Conservation (phyloP, 1,140 invertebrate species). For the Mesaphorura yosii region DNA sequence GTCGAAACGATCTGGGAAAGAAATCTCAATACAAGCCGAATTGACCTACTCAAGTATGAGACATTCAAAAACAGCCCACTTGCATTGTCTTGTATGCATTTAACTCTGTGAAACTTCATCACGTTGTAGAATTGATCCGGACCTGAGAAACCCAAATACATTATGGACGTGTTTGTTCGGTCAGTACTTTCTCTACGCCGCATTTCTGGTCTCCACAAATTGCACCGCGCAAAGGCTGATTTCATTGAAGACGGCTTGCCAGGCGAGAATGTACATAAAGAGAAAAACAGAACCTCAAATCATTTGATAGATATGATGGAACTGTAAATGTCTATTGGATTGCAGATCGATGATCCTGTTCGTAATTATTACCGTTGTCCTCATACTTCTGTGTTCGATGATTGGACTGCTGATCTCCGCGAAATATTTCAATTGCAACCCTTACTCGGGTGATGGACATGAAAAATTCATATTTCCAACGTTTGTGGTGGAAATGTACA, state of each 20-base stretch:
- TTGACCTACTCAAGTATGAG: slow-evolving; percentile 35
- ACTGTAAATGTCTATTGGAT: too few relatives aligned
- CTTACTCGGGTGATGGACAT: too few relatives aligned
- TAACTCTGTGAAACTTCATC: not conserved
- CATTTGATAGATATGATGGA: too few relatives aligned
- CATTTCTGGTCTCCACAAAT: not conserved
- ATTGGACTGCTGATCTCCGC: too few relatives aligned
- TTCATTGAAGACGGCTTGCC: not conserved
- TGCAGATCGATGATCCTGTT: too few relatives aligned
- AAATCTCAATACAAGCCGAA: not conserved
- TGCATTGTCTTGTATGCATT: not conserved
- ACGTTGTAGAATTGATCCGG: not conserved
- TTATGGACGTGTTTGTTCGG: not conserved
- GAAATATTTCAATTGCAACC: too few relatives aligned
- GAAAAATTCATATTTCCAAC: too few relatives aligned
- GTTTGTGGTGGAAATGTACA: too few relatives aligned
- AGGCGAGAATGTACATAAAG: not conserved
- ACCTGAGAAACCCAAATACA: not conserved
- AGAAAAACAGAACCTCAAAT: too few relatives aligned
- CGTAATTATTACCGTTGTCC: too few relatives aligned
- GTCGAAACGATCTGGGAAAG: not conserved
- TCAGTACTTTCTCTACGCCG: not conserved
- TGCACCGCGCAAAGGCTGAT: not conserved
- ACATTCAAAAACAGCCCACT: slow-evolving; percentile 45
- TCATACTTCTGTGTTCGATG: too few relatives aligned